Evolutionary conservation across 1,140 invertebrate species (phyloP).

Genomic region (Nymphalis io): DNA sequence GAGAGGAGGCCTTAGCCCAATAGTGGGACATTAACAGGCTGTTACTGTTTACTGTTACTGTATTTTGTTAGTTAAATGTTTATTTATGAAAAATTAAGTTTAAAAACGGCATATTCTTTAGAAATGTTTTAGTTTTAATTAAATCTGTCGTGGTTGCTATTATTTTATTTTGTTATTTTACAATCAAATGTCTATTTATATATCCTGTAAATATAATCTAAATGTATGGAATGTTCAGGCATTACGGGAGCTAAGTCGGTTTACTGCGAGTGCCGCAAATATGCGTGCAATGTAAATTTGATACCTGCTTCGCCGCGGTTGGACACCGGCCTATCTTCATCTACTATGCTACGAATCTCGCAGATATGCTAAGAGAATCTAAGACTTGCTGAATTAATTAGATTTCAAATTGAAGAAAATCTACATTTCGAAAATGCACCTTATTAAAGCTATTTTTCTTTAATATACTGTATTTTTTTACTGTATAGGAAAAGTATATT

Average conservation of each 20-base stretch:
- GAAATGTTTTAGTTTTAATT: too few relatives aligned
- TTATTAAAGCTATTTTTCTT: too few relatives aligned
- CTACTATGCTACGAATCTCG: slow-evolving; percentile 25
- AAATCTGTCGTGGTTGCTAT: too few relatives aligned
- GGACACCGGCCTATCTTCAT: slow-evolving; percentile 30
- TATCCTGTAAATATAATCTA: slow-evolving; percentile 17
- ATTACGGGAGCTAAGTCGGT: slow-evolving; percentile 52
- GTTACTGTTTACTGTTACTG: too few relatives aligned
- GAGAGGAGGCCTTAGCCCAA: too few relatives aligned
- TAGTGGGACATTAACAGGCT: too few relatives aligned
- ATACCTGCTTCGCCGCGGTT: slow-evolving; percentile 58
- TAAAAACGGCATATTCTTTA: too few relatives aligned
- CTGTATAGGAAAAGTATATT: too few relatives aligned
- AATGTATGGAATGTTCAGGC: slow-evolving; percentile 48
- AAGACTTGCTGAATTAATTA: background rate
- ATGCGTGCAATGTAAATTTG: slow-evolving; percentile 70
- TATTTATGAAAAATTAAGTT: too few relatives aligned
- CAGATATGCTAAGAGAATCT: slow-evolving; percentile 13
- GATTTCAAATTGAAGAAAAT: background rate
- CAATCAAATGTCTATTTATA: background rate
- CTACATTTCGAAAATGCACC: background rate
- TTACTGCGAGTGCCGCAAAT: slow-evolving; percentile 58
- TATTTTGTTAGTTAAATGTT: too few relatives aligned
- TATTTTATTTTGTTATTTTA: background rate
- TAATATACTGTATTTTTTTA: too few relatives aligned